These are phyloP conservation scores for Schizotus pectinicornis DNA, from an alignment of 2,888 invertebrate species.

Conservation along the genomic window DNA sequence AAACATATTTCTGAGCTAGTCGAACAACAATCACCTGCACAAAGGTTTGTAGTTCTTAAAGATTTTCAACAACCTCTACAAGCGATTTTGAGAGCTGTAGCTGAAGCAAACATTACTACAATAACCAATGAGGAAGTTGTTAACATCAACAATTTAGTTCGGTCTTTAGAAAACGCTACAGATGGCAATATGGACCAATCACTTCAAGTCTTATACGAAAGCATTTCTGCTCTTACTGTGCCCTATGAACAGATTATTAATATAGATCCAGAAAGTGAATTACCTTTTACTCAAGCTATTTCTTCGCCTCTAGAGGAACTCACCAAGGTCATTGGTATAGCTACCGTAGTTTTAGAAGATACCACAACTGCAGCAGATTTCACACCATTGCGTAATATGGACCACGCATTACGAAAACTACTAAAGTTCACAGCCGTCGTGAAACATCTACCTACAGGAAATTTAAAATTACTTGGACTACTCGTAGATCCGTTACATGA, in stretches of 20 bases:
- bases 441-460: constrained; percentile 44
- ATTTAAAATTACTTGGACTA: constrained; percentile 44
- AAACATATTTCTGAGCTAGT: constrained; percentile 35
- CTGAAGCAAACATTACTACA: constrained; percentile 24
- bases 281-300: constrained; percentile 38
- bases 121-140: constrained; percentile 38
- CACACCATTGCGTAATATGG: constrained; percentile 44
- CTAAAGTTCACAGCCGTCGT: constrained; percentile 46
- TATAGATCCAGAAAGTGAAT: constrained; percentile 13
- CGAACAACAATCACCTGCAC: constrained; percentile 27
- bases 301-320: constrained; percentile 42
- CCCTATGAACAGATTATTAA: constrained; percentile 29
- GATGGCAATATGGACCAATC: constrained; percentile 37
- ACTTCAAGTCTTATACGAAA: constrained; percentile 39
- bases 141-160: constrained; percentile 41
- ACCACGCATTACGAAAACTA: constrained; percentile 43
- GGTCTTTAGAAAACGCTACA: constrained; percentile 40
- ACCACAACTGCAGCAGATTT: constrained; percentile 41
- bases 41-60: constrained; percentile 39
- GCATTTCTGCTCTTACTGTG: constrained; percentile 28
- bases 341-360: constrained; percentile 42
- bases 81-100: constrained; percentile 40
- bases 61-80: constrained; percentile 49
- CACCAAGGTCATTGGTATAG: constrained; percentile 43
- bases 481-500: constrained; percentile 47